Percentiles rank a stretch among this genome's conserved stretches.
Conservation (phyloP, 2,888 invertebrate species). For the Shargacucullia verbasci region DNA sequence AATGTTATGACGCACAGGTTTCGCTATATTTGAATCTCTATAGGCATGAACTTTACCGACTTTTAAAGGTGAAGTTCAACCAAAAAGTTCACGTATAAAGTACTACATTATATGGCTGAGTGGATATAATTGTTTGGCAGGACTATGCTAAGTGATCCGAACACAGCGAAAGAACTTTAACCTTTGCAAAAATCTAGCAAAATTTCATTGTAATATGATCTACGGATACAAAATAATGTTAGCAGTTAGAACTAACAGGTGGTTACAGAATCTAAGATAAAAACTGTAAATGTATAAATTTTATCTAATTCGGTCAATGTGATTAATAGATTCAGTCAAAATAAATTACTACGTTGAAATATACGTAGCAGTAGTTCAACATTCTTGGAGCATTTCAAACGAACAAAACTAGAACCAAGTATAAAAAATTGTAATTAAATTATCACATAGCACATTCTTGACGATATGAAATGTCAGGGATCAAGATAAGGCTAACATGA, state of each 20-base stretch:
- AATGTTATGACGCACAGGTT: constrained; percentile 20
- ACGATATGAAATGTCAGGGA: constrained; percentile 62
- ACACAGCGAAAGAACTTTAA: constrained; percentile 11
- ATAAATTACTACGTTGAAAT: constrained; percentile 7
- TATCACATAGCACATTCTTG: constrained; percentile 48
- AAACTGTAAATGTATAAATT: not conserved
- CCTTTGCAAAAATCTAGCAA: constrained; percentile 14
- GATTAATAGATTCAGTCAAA: constrained; percentile 2
- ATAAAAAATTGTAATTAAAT: constrained; percentile 21
- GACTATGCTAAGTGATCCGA: constrained; percentile 41
- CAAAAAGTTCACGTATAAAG: constrained; percentile 53
- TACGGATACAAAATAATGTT: not conserved
- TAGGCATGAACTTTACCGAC: constrained; percentile 37
- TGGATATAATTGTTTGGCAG: constrained; percentile 35
- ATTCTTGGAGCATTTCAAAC: constrained; percentile 3
- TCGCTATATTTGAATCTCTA: constrained; percentile 32
- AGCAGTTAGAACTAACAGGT: not conserved
- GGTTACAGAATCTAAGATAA: not conserved
- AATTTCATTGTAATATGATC: not conserved
- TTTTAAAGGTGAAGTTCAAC: constrained; percentile 59
- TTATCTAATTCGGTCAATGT: constrained; percentile 7
- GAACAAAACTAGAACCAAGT: constrained; percentile 4
- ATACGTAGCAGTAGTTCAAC: not conserved
- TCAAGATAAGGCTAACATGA: constrained; percentile 69
- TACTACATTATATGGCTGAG: constrained; percentile 23